Base-by-base conservation (phyloP, 1,140 invertebrate species). In the Anastrepha ludens region DNA sequence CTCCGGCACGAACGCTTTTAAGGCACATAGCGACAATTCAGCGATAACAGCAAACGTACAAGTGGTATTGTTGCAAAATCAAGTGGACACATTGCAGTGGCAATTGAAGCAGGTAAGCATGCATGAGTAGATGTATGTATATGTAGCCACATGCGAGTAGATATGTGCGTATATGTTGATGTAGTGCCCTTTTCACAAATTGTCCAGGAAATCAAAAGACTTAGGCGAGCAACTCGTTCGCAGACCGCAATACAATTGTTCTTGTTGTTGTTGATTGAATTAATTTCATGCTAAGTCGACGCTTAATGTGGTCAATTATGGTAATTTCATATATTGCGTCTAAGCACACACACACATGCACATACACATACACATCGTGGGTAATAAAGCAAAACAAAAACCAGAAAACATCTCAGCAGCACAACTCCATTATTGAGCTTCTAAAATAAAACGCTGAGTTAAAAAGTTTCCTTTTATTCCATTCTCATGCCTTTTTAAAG, bases 21-120 rank as follows among this genome's bases (percentile, higher is more conserved):
- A 81, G 74, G 74, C 74, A 8, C 20, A 50, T 41, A 81, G 20
- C 47, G 74, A 55, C 9, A 81, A 55, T 17, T 0, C 74, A 8
- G 47, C 60, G 60, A 62, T 13, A 62, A 88, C 88, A 58, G 85
- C 91, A 89, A 93, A 93, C 91, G 90, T 95, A 90, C 96, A 97
- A 94, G 95, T 95, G 90, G 95, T 95, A 88, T 95, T 95, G 86
- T 94, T 96, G 88, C 96, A 97, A 92, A 96, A 95, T 90, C 96
- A 97, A 93, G 95, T 97, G 89, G 96, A 96, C 89, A 96, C 96
- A 86, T 93, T 97, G 88, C 95, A 96, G 91, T 97, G 96, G 96
- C 96, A 97, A 93, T 92, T 97, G 74, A 96, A 96, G 94, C 96
- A 97, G 96, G 96, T 97, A 94, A 81, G 74, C 13, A 47, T 55